A percentile compares a stretch with the other conserved stretches of the same genome.
These are phyloP conservation scores for Cathartes aura DNA, from an alignment of 2,113 vertebrate genomes.

Conservation along the genomic window DNA sequence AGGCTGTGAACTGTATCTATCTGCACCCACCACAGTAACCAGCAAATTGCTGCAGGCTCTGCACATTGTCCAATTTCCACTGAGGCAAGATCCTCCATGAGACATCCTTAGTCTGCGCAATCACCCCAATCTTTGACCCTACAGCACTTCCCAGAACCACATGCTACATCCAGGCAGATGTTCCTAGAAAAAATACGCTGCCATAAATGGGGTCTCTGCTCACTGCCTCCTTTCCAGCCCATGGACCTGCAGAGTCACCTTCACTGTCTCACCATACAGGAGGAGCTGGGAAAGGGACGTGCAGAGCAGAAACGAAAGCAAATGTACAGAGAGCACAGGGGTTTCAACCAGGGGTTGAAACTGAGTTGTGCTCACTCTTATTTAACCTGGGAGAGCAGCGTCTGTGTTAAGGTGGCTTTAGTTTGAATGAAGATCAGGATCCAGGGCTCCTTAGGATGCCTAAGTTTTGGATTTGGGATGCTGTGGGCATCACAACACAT, in stretches of 20 bases:
- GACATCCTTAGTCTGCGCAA: background rate
- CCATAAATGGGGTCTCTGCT: background rate
- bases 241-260: background rate
- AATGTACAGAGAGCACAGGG: background rate
- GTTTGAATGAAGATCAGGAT: background rate
- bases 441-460: background rate
- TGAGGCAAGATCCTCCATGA: rapidly evolving
- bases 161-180: background rate
- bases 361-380: background rate
- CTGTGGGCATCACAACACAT: background rate
- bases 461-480: background rate
- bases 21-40: background rate
- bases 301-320: background rate
- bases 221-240: background rate
- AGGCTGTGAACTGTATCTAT: background rate
- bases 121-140: background rate
- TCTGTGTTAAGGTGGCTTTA: background rate
- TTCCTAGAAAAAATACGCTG: background rate
- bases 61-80: background rate
- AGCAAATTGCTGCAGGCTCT: background rate
- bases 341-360: background rate
- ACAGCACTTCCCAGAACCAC: background rate
- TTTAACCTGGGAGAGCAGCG: background rate
- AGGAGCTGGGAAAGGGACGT: background rate
- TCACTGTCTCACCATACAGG: background rate